Evolutionary conservation across 2,113 vertebrate species (phyloP), one percentile per base, ranked within the genome.

Genomic region (Tor tambroides): DNA sequence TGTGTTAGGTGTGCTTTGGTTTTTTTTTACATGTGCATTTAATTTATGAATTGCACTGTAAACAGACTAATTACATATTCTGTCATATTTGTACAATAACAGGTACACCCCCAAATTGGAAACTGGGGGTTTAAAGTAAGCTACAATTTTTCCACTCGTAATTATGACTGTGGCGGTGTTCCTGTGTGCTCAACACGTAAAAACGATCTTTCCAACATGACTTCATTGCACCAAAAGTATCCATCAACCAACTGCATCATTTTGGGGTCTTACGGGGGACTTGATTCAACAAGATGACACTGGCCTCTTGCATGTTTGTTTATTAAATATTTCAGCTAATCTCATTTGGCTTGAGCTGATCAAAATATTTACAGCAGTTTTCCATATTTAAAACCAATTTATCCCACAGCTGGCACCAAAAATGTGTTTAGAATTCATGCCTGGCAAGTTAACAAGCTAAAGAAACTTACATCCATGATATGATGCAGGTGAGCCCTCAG

Each of bases 391-490:
- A 69, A 8, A 32, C 17, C 6, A 69, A 19, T 32, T 67, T 19
- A 32, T 30, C 65, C 15, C 28, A 69, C 65, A 32, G 14, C 8
- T 17, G 8, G 28, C 11, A 17, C 15, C 10, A 74, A 74, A 43
- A 43, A 74, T 67, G 35, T 19, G 28, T 6, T 9, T 72, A 19
- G 69, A 72, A 35, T 23, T 19, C 19, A 72, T n/a, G 23, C 21
- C 10, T 43, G 23, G 38, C n/a, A 49, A 49, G 43, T 74, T 43
- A n/a, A 56, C 49, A 80, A 61, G 43, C 35, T 28, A 80, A 51
- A 85, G 28, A 32, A 94, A 99, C 98, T 98, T 91, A 99, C 98
- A 99, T 93, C 98, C 98, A 5, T 99, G 98, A 89, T 99, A 99
- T 87, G 98, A 99, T 0, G 98, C 98, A 0, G 98, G 98, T 0